Percentiles rank a stretch among this genome's conserved stretches.
phyloP scores from a whole-genome alignment of 2,113 vertebrate species.

The Lutjanus erythropterus region DNA sequence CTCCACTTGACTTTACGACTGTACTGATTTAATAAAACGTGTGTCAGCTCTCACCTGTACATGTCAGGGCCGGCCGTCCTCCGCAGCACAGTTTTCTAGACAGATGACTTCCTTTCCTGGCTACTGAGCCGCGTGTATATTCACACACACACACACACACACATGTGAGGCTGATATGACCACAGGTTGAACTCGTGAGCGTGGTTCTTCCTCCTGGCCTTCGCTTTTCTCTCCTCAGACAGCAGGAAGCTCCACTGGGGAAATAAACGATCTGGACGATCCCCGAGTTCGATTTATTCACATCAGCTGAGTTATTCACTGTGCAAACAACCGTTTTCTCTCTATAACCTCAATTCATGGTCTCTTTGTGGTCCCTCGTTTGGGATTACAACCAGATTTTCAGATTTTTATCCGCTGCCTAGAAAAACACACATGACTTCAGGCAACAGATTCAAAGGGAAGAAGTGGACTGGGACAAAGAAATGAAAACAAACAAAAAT shows the following conservation, averaged over 20 bases:
- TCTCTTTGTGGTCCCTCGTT: constrained; percentile 40
- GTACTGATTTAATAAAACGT: constrained; percentile 66
- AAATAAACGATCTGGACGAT: constrained; percentile 73
- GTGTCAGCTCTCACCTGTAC: constrained; percentile 74
- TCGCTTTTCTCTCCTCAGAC: constrained; percentile 44
- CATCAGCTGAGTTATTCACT: constrained; percentile 49
- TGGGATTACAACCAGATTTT: constrained; percentile 51
- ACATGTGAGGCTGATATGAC: constrained; percentile 21
- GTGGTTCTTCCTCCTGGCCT: constrained; percentile 48
- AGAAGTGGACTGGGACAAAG: background rate
- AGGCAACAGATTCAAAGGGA: background rate
- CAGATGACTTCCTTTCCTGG: constrained; percentile 71
- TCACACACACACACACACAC: constrained; percentile 18
- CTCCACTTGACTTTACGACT: constrained; percentile 56
- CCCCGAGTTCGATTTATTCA: constrained; percentile 45
- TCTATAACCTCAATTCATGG: constrained; percentile 29
- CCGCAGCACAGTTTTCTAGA: constrained; percentile 56
- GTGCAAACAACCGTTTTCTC: constrained; percentile 53
- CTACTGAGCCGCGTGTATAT: constrained; percentile 58
- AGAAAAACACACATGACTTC: constrained; percentile 13
- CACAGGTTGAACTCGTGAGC: constrained; percentile 37
- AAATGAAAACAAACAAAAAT: background rate
- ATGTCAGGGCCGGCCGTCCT: constrained; percentile 44
- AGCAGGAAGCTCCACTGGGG: constrained; percentile 57
- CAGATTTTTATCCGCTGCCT: constrained; percentile 14